Evolutionary conservation across 2,797 vertebrate species (phyloP), one percentile per base, ranked within the genome.

Genomic region (Anabas testudineus): DNA sequence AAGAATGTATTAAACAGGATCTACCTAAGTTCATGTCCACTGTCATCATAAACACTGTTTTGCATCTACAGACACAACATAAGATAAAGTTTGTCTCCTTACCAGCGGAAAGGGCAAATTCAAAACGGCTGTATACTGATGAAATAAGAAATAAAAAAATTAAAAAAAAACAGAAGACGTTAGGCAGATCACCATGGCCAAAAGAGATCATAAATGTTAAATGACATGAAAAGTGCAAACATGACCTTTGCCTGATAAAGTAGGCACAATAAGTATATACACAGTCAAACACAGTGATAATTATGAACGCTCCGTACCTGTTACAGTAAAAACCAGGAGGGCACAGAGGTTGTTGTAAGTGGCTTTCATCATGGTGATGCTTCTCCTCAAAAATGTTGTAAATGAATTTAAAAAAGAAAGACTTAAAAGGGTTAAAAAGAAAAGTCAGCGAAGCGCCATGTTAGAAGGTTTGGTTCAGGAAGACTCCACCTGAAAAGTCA

Each of bases 241-340:
- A 69, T 18, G 22, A 51, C 22, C 42, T 55, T 56, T 67, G 32
- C 6, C 26, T 49, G 9, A 52, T 52, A 41, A 67, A 54, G 22
- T 4, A 32, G 2, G 32, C 9, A 19, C 8, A 32, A 34, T 1
- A 8, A 5, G 62, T 0, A 22, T 51, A 65, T 30, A 19, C 8
- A 49, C 21, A 45, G 59, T 18, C 34, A 63, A 51, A n/a, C 14
- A 26, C 5, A 18, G 6, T 1, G 14, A 30, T 32, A 2, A 6
- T 36, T 0, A 18, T n/a, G 37, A 8, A 28, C 16, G 34, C 28
- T 86, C 91, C 88, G 47, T n/a, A 93, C 94, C 90, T 84, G 87
- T 76, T 75, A 94, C 54, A 68, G 60, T 80, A 60, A 91, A 86
- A 71, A 92, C n/a, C 52, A 88, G 58, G 10, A 93, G 77, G n/a